phyloP scores from a whole-genome alignment of 2,113 vertebrate species.

The Thunnus thynnus region DNA sequence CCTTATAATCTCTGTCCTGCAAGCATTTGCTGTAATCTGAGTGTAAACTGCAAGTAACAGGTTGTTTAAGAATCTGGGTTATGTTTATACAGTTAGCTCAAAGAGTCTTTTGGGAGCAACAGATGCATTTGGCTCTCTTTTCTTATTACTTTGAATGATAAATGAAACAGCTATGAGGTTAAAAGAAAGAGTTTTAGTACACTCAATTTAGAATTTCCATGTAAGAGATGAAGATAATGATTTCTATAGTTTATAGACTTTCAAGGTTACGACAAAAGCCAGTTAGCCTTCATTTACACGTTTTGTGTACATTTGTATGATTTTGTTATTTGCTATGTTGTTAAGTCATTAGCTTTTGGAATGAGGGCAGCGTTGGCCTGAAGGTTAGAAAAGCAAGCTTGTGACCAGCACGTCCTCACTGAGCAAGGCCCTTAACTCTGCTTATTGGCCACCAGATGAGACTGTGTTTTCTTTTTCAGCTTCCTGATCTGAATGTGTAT shows the following conservation, averaged over 20 bases:
- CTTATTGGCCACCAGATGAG: no score
- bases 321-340: not conserved
- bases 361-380: not conserved
- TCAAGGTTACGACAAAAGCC: not conserved
- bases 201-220: no score
- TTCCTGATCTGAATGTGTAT: no score
- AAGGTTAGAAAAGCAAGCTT: not conserved
- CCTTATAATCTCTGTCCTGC: slow-evolving; percentile 53
- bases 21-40: slow-evolving; percentile 64
- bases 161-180: not conserved
- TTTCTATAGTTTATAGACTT: not conserved
- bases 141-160: slow-evolving; percentile 33
- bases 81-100: slow-evolving; percentile 17
- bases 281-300: not conserved
- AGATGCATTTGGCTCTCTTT: slow-evolving; percentile 40
- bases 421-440: no score
- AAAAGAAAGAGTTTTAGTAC: not conserved
- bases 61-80: slow-evolving; percentile 63
- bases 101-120: slow-evolving; percentile 40
- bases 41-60: slow-evolving; percentile 46
- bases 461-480: no score
- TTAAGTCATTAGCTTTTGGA: slow-evolving; percentile 10
- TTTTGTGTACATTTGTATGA: no score
- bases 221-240: not conserved
- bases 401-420: not conserved